Evolutionary conservation across 1,140 invertebrate genomes (phyloP), one percentile per base, ranked within the genome.

Genomic region (Bathynomus jamesi): DNA sequence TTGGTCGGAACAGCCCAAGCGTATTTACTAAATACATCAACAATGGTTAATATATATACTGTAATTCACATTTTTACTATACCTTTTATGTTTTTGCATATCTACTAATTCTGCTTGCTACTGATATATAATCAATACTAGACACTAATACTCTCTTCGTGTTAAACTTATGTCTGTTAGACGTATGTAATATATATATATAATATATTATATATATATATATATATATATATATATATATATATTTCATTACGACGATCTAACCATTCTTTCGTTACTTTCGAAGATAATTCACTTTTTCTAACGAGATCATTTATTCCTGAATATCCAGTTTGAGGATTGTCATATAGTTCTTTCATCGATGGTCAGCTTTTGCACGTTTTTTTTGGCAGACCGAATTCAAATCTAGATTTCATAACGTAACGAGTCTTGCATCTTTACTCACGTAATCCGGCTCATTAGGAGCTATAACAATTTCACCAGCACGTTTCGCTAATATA

Each of bases 21-120:
- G 77, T 79, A 82, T 79, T 84, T 85, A 65, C 79, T 80, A 78
- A 84, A 84, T 28, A 76, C 73, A 78, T 85, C 82, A 67, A 85
- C 85, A 5, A 83, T 79, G 28, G 79, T 81, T 63, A 86, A 74
- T 29, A 85, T 76, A 74, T 82, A 85, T n/a, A n/a, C n/a, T n/a
- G n/a, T 69, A 32, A n/a, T 81, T 81, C 76, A 78, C 82, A 29
- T 79, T 79, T 32, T 79, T 77, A 79, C 85, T 85, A 60, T 78
- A 28, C 72, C 73, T 73, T 25, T 74, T 70, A 76, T 83, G 61
- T 28, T 63, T 66, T 40, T 78, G 13, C 62, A 83, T 69, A 74
- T 81, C 79, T 5, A 76, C 68, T 30, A 84, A 75, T 75, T 84
- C 82, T 7, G 79, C 76, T 75, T 83, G 80, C 78, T 79, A 83